Percentiles rank a stretch among this genome's conserved stretches.
These are phyloP conservation scores for Onychomys arenicola DNA, from an alignment of 2,797 vertebrate genomes.

Conservation along the genomic window DNA sequence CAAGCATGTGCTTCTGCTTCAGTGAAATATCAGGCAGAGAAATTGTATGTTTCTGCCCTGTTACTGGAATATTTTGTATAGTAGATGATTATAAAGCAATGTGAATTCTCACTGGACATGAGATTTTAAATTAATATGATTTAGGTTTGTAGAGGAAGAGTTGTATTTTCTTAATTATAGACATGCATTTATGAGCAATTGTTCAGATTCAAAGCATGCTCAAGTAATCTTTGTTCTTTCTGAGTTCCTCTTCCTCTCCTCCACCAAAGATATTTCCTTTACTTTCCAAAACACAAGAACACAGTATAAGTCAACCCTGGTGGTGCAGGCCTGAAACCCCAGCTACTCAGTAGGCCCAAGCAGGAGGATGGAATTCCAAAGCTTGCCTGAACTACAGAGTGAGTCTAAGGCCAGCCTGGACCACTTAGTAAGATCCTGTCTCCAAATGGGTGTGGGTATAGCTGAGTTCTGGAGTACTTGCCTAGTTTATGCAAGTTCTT, in stretches of 20 bases:
- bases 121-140: constrained; percentile 51
- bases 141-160: constrained; percentile 41
- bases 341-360: neutral
- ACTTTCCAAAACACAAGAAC: neutral
- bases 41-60: neutral
- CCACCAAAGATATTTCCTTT: neutral
- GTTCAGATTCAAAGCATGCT: constrained; percentile 27
- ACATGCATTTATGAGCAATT: constrained; percentile 6
- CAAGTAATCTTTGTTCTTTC: neutral
- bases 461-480: neutral
- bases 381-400: neutral
- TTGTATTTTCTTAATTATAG: neutral
- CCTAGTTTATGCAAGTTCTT: neutral
- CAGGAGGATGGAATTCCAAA: neutral
- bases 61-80: neutral
- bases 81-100: neutral
- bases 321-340: neutral
- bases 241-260: no score
- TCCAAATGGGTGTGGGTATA: neutral
- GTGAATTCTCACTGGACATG: neutral
- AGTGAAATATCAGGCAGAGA: neutral
- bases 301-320: neutral
- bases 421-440: neutral
- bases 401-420: neutral
- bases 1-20: neutral